These are phyloP conservation scores for Notothenia rossii DNA, from an alignment of 2,113 vertebrate species.

Conservation along the genomic window DNA sequence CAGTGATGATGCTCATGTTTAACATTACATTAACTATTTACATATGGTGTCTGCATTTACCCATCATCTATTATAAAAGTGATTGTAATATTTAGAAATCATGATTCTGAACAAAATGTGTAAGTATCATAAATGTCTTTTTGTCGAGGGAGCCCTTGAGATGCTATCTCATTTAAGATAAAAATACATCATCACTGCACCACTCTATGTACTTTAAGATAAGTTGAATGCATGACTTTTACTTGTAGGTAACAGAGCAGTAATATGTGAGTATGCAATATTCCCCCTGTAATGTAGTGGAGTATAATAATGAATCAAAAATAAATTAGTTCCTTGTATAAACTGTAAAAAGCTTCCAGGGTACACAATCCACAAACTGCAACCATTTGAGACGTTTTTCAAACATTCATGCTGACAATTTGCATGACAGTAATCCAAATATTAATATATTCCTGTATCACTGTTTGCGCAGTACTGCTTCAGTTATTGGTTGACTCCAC, in stretches of 20 bases:
- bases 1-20: too few species aligned
- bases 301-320: not conserved
- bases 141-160: too few species aligned
- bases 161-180: too few species aligned
- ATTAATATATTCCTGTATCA: constrained; percentile 1
- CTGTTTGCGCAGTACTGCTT: constrained; percentile 12
- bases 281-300: not conserved
- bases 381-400: not conserved
- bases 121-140: too few species aligned
- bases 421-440: constrained; percentile 43
- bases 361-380: not conserved
- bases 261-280: not conserved
- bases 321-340: too few species aligned
- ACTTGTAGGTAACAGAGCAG: not conserved
- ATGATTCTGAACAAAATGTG: too few species aligned
- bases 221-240: not conserved
- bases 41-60: too few species aligned
- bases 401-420: not conserved
- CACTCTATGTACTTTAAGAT: not conserved
- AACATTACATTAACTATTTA: too few species aligned
- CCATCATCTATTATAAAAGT: too few species aligned
- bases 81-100: too few species aligned
- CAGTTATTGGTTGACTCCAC: constrained; percentile 19
- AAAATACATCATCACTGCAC: too few species aligned
- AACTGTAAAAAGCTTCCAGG: not conserved